These are phyloP conservation scores for Drosophila putrida DNA, from an alignment of 2,888 invertebrate genomes.

Conservation along the genomic window DNA sequence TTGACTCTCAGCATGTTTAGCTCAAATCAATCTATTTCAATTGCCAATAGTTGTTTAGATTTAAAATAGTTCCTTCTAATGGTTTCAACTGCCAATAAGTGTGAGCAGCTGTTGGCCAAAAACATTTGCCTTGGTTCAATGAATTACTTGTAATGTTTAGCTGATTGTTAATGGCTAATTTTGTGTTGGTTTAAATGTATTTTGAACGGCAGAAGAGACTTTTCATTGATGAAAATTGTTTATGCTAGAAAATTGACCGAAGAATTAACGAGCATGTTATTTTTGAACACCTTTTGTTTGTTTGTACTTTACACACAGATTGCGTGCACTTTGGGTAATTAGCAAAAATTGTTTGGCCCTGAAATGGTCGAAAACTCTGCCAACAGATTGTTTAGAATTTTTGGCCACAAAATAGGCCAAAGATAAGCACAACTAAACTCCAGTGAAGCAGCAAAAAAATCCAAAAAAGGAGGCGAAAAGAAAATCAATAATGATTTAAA, in stretches of 20 bases:
- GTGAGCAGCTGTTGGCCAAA: conserved; percentile 15
- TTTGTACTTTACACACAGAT: conserved; percentile 37
- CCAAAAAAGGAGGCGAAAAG: conserved; percentile 12
- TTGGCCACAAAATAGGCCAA: conserved; percentile 47
- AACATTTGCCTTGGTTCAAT: conserved; percentile 12
- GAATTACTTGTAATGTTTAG: conserved; percentile 5
- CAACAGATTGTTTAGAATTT: conserved; percentile 30
- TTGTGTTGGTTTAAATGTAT: not conserved
- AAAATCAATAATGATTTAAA: conserved; percentile 78
- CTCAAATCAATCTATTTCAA: conserved; percentile 6
- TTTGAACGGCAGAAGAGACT: conserved; percentile 6
- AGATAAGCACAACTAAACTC: conserved; percentile 31
- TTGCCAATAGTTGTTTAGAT: not conserved
- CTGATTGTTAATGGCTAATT: conserved; percentile 5
- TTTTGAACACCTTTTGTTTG: conserved; percentile 28
- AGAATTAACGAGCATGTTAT: conserved; percentile 21
- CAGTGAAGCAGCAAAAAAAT: conserved; percentile 1
- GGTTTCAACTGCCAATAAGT: conserved; percentile 19
- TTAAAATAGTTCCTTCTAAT: conserved; percentile 13
- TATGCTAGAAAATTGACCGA: conserved; percentile 20
- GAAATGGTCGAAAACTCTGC: conserved; percentile 35
- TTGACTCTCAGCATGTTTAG: conserved; percentile 3
- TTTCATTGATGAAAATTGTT: conserved; percentile 35
- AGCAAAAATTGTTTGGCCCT: conserved; percentile 67
- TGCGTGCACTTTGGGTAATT: conserved; percentile 69